These are phyloP conservation scores for Perithous albicinctus DNA, from an alignment of 2,888 invertebrate genomes.

Conservation along the genomic window DNA sequence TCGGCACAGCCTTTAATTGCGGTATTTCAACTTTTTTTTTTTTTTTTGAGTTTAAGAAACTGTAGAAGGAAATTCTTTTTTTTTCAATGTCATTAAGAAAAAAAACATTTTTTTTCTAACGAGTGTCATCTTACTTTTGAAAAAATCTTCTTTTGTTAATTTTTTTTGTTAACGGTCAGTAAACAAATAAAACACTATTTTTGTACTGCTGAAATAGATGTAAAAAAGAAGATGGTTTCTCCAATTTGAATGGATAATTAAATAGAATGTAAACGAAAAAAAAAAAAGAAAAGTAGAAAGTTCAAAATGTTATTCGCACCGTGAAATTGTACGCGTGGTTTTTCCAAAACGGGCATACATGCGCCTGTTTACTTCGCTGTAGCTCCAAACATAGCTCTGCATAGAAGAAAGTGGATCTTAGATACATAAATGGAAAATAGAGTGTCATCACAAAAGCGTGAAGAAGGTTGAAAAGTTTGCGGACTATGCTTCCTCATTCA, in stretches of 20 bases:
- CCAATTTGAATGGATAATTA: no score
- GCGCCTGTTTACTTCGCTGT: not conserved
- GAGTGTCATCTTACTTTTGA: no score
- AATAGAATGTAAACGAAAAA: no score
- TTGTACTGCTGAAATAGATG: no score
- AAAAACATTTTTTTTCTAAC: not conserved
- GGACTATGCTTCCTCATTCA: no score
- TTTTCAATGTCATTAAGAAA: not conserved
- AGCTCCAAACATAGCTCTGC: slow-evolving; percentile 30
- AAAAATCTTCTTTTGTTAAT: not conserved
- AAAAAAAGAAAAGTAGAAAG: no score
- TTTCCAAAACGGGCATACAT: slow-evolving; percentile 30
- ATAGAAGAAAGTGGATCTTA: slow-evolving; percentile 46
- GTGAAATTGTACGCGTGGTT: not conserved
- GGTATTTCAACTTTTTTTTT: no score
- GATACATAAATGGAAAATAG: slow-evolving; percentile 26
- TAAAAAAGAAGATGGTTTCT: no score
- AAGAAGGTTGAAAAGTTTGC: not conserved
- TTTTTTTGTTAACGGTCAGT: no score
- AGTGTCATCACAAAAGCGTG: not conserved
- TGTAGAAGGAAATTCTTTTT: not conserved
- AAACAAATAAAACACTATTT: no score
- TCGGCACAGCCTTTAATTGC: not conserved
- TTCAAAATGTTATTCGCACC: slow-evolving; percentile 5
- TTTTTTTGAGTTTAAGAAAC: not conserved